Evolutionary conservation across 2,888 invertebrate genomes (phyloP).

Genomic region (Cyrtodaria siliqua): DNA sequence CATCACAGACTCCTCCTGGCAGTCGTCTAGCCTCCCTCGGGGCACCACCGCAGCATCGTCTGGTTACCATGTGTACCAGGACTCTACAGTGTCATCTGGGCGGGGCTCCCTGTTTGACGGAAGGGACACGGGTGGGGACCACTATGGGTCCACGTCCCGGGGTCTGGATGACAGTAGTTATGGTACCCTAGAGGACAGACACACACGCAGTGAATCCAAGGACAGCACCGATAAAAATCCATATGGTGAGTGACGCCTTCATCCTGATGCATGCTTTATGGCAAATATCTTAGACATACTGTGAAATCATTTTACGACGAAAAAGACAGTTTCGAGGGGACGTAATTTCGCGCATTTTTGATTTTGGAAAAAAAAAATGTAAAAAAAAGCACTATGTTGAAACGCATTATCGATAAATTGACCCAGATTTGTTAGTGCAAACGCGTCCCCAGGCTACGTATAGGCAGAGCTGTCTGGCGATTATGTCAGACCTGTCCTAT

Average conservation of each 20-base stretch:
- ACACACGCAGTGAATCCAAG: conserved; percentile 74
- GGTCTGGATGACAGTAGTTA: conserved; percentile 69
- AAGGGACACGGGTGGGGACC: conserved; percentile 55
- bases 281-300: too few relatives aligned
- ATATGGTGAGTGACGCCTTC: conserved; percentile 69
- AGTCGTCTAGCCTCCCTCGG: conserved; percentile 62
- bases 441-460: too few relatives aligned
- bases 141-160: conserved; percentile 59
- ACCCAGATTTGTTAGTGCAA: too few relatives aligned
- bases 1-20: conserved; percentile 58
- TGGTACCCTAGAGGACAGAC: conserved; percentile 73
- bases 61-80: conserved; percentile 72
- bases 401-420: too few relatives aligned
- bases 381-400: too few relatives aligned
- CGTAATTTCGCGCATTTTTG: too few relatives aligned
- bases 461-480: too few relatives aligned
- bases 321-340: too few relatives aligned
- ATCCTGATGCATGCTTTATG: too few relatives aligned
- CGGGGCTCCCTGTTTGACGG: conserved; percentile 76
- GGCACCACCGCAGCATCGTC: conserved; percentile 23
- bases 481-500: too few relatives aligned
- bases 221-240: conserved; percentile 74
- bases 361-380: too few relatives aligned
- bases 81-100: conserved; percentile 77
- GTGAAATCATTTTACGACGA: too few relatives aligned